Percentiles rank a stretch among this genome's conserved stretches.
Evolutionary conservation across 1,140 invertebrate genomes (phyloP).

Genomic region (Alviniconcha marisindica): DNA sequence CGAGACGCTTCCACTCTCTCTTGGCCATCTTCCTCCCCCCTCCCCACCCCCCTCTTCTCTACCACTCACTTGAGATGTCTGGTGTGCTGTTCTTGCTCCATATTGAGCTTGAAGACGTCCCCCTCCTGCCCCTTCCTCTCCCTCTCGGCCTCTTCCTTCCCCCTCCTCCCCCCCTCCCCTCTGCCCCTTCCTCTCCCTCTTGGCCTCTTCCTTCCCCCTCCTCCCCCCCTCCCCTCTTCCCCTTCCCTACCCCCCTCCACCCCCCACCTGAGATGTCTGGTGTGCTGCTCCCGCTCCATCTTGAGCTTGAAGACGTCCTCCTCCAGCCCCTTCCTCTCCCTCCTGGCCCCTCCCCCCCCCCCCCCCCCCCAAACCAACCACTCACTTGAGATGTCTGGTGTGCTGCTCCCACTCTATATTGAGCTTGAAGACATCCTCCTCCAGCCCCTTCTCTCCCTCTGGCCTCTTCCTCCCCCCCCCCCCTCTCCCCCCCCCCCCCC

Average conservation of each 20-base stretch:
- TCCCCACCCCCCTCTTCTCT: too few species aligned
- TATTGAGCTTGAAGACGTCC: conserved; percentile 64
- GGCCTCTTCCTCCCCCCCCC: conserved; percentile 58
- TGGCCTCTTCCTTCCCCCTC: too few species aligned
- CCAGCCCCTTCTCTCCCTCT: conserved; percentile 61
- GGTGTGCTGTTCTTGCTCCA: conserved; percentile 58
- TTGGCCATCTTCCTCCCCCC: too few species aligned
- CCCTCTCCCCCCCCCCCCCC: conserved; percentile 43
- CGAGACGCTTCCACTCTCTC: too few species aligned
- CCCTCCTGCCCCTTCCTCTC: conserved; percentile 62
- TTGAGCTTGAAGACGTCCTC: conserved; percentile 63
- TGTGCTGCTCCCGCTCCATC: conserved; percentile 60
- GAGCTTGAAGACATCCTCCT: conserved; percentile 61
- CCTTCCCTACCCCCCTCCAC: conserved; percentile 60
- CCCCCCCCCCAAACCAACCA: conserved; percentile 49
- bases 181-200: too few species aligned
- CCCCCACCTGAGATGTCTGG: conserved; percentile 59
- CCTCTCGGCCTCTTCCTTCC: conserved; percentile 61
- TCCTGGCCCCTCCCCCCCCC: conserved; percentile 58
- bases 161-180: conserved; percentile 56
- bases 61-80: conserved; percentile 60
- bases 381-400: conserved; percentile 53
- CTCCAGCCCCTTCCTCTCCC: conserved; percentile 61
- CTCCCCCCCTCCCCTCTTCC: too few species aligned
- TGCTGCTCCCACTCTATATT: conserved; percentile 63